Percentiles rank a stretch among this genome's conserved stretches.
These are phyloP conservation scores for Crocallis elinguaria DNA, from an alignment of 2,888 invertebrate genomes.

Conservation along the genomic window DNA sequence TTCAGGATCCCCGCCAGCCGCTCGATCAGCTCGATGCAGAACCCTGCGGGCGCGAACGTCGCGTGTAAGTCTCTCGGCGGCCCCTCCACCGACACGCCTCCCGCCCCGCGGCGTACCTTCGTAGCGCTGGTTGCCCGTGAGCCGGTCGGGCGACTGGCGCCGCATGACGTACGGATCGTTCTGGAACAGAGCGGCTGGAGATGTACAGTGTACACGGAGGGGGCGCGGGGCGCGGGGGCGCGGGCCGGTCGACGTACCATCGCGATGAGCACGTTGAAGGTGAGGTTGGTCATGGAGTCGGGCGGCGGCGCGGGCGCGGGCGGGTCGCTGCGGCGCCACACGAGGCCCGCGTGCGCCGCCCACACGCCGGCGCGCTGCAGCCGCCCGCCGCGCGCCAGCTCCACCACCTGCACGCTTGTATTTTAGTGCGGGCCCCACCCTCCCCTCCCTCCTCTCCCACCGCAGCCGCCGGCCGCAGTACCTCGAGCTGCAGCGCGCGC, in stretches of 20 bases:
- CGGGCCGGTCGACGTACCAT: constrained; percentile 38
- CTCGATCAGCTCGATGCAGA: constrained; percentile 93
- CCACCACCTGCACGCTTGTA: too few species aligned
- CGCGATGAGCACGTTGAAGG: constrained; percentile 71
- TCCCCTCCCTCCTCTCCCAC: too few species aligned
- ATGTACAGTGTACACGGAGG: background rate
- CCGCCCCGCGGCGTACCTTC: constrained; percentile 85
- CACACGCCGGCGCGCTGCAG: constrained; percentile 59
- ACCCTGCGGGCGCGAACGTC: constrained; percentile 84
- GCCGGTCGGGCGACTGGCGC: constrained; percentile 86
- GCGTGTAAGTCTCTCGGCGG: too few species aligned
- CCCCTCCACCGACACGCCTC: too few species aligned
- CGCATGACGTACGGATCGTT: constrained; percentile 95
- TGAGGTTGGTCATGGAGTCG: constrained; percentile 71
- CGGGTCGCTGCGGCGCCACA: constrained; percentile 53
- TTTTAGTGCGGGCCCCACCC: too few species aligned
- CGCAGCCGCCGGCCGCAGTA: constrained; percentile 64
- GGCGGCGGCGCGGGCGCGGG: constrained; percentile 51
- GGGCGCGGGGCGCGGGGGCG: background rate
- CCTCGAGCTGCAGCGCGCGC: constrained; percentile 48
- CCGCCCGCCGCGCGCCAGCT: constrained; percentile 63
- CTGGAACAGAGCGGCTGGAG: constrained; percentile 73
- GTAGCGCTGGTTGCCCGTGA: constrained; percentile 91
- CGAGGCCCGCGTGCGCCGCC: constrained; percentile 54
- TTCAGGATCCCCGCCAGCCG: constrained; percentile 89